phyloP scores from a whole-genome alignment of 1,140 invertebrate species.

The Antheraea pernyi region DNA sequence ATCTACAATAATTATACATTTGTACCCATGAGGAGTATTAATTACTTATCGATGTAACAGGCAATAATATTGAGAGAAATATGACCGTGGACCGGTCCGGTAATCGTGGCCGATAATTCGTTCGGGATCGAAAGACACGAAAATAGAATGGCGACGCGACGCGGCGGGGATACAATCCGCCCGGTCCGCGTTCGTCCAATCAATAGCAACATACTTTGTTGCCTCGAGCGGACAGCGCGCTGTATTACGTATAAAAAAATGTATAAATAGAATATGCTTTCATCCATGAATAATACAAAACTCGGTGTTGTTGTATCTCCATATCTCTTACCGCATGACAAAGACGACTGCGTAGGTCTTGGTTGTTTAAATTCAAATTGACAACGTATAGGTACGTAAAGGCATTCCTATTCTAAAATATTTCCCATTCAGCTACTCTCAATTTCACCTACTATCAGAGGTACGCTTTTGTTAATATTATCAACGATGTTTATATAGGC shows the following conservation, averaged over 20 bases:
- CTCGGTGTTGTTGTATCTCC: background rate
- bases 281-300: conserved; percentile 3
- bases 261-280: conserved; percentile 12
- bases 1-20: conserved; percentile 17
- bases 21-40: conserved; percentile 20
- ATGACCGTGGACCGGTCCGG: conserved; percentile 36
- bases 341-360: background rate
- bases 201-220: conserved; percentile 48
- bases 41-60: conserved; percentile 27
- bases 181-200: conserved; percentile 41
- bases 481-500: conserved; percentile 2
- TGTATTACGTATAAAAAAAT: conserved; percentile 2
- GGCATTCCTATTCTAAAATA: background rate
- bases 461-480: background rate
- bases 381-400: background rate
- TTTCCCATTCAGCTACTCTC: background rate
- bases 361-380: background rate
- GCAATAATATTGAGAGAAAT: conserved; percentile 34
- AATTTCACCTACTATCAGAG: background rate
- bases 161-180: conserved; percentile 26
- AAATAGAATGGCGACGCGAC: conserved; percentile 42
- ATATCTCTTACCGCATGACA: background rate
- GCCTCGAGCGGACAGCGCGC: conserved; percentile 24
- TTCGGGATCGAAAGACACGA: conserved; percentile 34
- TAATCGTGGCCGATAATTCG: conserved; percentile 37